Evolutionary conservation across 2,113 vertebrate species (phyloP).

Genomic region (Monarcha castaneiventris): DNA sequence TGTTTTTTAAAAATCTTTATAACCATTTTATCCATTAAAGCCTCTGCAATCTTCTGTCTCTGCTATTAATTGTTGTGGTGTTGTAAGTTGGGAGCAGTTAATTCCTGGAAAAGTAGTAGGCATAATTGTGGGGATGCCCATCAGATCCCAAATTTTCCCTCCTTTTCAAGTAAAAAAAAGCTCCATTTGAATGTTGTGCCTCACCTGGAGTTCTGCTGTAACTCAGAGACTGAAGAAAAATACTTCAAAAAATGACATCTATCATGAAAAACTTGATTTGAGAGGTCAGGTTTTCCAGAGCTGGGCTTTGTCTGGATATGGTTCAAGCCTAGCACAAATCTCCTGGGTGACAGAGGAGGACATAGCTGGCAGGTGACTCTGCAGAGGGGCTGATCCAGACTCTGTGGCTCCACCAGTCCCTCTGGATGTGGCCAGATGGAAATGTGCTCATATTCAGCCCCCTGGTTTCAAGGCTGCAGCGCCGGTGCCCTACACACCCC

Average conservation of each 20-base stretch:
- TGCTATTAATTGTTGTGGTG: background rate
- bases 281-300: background rate
- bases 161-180: background rate
- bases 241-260: background rate
- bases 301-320: background rate
- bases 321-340: background rate
- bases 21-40: background rate
- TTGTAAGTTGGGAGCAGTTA: background rate
- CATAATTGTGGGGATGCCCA: background rate
- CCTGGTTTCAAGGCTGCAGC: background rate
- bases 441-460: background rate
- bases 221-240: background rate
- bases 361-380: background rate
- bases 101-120: background rate
- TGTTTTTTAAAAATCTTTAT: background rate
- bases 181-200: fast-evolving
- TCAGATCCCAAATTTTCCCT: background rate
- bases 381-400: background rate
- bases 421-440: background rate
- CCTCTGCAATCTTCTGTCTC: background rate
- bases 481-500: background rate
- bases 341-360: background rate
- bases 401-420: background rate
- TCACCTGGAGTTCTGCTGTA: background rate
- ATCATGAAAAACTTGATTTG: background rate